A percentile compares a stretch with the other conserved stretches of the same genome.
Conservation (phyloP, 2,888 invertebrate species). For the Eugnorisma glareosa region DNA sequence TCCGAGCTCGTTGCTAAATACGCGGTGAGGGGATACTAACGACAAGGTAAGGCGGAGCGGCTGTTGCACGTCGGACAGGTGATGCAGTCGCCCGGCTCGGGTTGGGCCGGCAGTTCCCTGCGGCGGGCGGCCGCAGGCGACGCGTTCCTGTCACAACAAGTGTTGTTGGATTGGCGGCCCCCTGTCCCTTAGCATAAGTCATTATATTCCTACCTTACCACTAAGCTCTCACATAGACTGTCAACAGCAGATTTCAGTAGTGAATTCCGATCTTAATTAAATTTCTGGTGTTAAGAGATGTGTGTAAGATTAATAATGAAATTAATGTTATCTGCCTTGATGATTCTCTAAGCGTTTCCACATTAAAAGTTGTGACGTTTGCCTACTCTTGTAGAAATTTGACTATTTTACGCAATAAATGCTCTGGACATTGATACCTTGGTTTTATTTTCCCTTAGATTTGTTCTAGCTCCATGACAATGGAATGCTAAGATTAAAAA, state of each 20-base stretch:
- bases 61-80: slow-evolving; percentile 73
- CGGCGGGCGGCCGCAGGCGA: slow-evolving; percentile 84
- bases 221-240: slow-evolving; percentile 74
- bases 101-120: slow-evolving; percentile 92
- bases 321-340: slow-evolving; percentile 87
- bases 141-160: slow-evolving; percentile 85
- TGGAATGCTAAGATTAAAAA: not conserved
- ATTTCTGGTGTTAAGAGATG: slow-evolving; percentile 80
- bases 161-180: slow-evolving; percentile 91
- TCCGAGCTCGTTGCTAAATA: slow-evolving; percentile 73
- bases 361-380: slow-evolving; percentile 89
- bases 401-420: slow-evolving; percentile 90
- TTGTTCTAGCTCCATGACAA: not conserved
- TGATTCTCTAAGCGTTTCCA: slow-evolving; percentile 87
- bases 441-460: slow-evolving; percentile 73
- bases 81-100: slow-evolving; percentile 73
- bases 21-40: slow-evolving; percentile 77
- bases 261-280: slow-evolving; percentile 70
- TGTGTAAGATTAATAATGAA: slow-evolving; percentile 82
- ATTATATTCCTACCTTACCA: slow-evolving; percentile 67
- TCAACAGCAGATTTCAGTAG: slow-evolving; percentile 73
- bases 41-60: slow-evolving; percentile 72
- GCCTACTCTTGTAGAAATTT: slow-evolving; percentile 90
- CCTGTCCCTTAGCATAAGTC: slow-evolving; percentile 82
- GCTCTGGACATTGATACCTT: slow-evolving; percentile 82